These are phyloP conservation scores for Octodonta nipae DNA, from an alignment of 2,888 invertebrate genomes.

Conservation along the genomic window DNA sequence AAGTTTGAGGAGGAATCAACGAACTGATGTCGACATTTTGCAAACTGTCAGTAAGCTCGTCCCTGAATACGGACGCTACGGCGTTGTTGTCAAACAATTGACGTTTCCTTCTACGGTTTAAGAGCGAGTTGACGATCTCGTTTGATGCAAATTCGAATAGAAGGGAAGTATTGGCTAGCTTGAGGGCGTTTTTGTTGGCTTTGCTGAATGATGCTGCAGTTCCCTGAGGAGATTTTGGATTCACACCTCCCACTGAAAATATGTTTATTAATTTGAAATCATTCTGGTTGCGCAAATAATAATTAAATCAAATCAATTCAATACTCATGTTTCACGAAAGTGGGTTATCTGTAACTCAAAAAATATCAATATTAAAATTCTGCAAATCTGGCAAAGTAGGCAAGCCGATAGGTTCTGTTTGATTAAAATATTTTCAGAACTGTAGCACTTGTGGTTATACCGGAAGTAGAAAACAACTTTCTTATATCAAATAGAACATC, in stretches of 20 bases:
- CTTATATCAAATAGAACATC: no score
- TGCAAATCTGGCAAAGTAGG: no score
- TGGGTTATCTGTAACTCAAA: no score
- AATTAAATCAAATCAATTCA: no score
- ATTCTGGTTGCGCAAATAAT: no score
- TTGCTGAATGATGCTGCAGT: slow-evolving; percentile 83
- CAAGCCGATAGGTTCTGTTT: no score
- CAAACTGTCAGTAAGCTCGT: slow-evolving; percentile 61
- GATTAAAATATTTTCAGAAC: no score
- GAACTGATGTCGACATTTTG: slow-evolving; percentile 64
- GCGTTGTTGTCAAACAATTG: slow-evolving; percentile 57
- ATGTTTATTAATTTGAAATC: no score
- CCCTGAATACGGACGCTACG: slow-evolving; percentile 42
- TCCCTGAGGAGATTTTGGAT: slow-evolving; percentile 74
- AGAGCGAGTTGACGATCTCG: slow-evolving; percentile 60
- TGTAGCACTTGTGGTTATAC: no score
- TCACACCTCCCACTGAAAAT: slow-evolving; percentile 60
- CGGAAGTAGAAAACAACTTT: no score
- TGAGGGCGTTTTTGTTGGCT: slow-evolving; percentile 70
- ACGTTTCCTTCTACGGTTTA: slow-evolving; percentile 49
- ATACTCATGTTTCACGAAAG: no score
- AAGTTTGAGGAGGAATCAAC: slow-evolving; percentile 49
- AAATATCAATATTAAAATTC: no score
- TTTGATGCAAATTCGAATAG: slow-evolving; percentile 78
- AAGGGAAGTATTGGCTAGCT: slow-evolving; percentile 73